A percentile compares a stretch with the other conserved stretches of the same genome.
Evolutionary conservation across 64 coral and sea anemone genomes (phyloP).

Genomic region (Pachyseris speciosa): DNA sequence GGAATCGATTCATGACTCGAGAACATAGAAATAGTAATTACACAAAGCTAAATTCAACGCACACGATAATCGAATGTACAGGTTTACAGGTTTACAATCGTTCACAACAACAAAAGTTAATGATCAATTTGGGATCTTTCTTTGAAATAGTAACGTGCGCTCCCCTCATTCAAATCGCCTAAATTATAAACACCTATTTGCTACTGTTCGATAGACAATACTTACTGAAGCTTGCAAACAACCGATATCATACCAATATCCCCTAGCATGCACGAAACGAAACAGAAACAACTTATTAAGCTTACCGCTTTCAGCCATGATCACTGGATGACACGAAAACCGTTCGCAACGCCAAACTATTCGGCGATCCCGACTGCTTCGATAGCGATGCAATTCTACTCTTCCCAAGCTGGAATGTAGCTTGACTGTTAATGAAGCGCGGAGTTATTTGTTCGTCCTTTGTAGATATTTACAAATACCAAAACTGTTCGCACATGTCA

Average conservation of each 20-base stretch:
- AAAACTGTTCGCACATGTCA: neutral
- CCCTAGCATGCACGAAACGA: neutral
- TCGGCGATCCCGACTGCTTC: neutral
- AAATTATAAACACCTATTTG: neutral
- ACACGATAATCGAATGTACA: neutral
- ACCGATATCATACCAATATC: slow-evolving; percentile 17
- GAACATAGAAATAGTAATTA: neutral
- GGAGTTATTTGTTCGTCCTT: neutral
- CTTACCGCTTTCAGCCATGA: neutral
- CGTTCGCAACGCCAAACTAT: neutral
- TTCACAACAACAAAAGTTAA: neutral
- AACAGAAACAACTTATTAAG: neutral
- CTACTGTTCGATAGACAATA: neutral
- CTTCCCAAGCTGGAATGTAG: neutral
- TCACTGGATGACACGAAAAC: neutral
- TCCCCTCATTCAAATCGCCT: neutral
- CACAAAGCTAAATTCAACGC: neutral
- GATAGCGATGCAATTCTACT: neutral
- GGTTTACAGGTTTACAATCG: neutral
- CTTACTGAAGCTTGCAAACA: slow-evolving; percentile 14
- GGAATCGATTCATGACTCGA: neutral
- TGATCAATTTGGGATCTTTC: neutral
- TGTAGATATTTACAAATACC: slow-evolving; percentile 9
- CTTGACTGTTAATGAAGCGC: neutral
- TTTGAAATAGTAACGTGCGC: neutral